Conservation (phyloP, 2,888 invertebrate genomes). For the Drosophila paranaensis region DNA sequence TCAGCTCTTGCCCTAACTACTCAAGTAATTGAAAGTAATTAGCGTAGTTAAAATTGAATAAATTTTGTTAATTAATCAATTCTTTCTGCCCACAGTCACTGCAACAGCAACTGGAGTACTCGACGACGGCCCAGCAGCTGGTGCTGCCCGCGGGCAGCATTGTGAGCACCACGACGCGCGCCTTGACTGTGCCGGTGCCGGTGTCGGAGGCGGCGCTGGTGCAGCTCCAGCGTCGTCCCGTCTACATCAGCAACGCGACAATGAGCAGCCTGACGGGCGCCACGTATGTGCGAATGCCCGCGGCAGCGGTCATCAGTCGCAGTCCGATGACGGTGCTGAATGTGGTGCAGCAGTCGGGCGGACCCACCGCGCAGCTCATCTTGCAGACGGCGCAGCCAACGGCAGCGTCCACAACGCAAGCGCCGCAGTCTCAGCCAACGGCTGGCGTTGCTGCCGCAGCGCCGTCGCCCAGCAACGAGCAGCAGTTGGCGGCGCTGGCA, state of each 20-base stretch:
- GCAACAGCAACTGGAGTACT: conserved; percentile 68
- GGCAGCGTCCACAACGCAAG: conserved; percentile 38
- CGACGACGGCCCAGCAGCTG: conserved; percentile 68
- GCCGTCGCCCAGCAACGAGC: conserved; percentile 43
- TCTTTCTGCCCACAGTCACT: conserved; percentile 25
- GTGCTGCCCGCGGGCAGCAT: conserved; percentile 79
- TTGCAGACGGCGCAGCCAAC: conserved; percentile 57
- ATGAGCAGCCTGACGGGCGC: conserved; percentile 73
- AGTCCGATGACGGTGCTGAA: conserved; percentile 81
- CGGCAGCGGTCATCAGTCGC: conserved; percentile 79
- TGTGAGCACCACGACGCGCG: conserved; percentile 71
- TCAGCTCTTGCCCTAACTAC: neutral
- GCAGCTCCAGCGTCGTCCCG: conserved; percentile 82
- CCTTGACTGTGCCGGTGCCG: conserved; percentile 77
- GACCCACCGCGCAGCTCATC: conserved; percentile 75
- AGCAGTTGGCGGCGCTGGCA: conserved; percentile 44
- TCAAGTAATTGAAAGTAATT: neutral
- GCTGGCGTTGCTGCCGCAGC: conserved; percentile 17
- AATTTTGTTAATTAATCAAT: neutral
- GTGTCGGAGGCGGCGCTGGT: conserved; percentile 77
- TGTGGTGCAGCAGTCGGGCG: conserved; percentile 77
- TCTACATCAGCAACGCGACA: conserved; percentile 80
- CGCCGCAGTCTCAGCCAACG: conserved; percentile 17
- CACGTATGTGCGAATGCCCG: conserved; percentile 81
- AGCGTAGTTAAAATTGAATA: neutral